phyloP scores from a whole-genome alignment of 2,113 vertebrate species.

The Coregonus clupeaformis region DNA sequence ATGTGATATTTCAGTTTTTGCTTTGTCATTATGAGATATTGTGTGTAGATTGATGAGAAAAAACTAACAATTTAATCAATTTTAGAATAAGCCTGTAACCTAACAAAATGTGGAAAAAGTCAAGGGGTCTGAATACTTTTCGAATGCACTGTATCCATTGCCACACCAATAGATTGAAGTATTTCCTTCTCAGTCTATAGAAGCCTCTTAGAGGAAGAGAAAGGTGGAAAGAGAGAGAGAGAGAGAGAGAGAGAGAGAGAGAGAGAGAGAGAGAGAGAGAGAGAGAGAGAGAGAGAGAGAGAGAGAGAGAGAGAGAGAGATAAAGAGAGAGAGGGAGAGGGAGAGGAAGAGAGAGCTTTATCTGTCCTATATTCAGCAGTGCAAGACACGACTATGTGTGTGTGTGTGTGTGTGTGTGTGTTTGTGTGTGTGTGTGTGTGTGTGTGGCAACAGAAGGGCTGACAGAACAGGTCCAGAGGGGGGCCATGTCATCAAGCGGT shows the following conservation, averaged over 20 bases:
- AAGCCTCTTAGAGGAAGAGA: not conserved
- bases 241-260: not conserved
- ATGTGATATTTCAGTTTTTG: too few relatives aligned
- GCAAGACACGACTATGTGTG: not conserved
- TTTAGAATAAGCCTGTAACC: too few relatives aligned
- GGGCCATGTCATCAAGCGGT: conserved; percentile 68
- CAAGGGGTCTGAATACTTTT: too few relatives aligned
- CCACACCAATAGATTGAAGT: too few relatives aligned
- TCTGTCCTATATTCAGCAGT: conserved; percentile 2
- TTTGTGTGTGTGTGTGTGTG: conserved; percentile 20
- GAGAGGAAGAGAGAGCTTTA: not conserved
- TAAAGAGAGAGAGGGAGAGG: conserved; percentile 4
- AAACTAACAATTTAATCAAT: too few relatives aligned
- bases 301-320: not conserved
- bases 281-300: not conserved
- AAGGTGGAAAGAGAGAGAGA: not conserved
- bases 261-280: conserved; percentile 4
- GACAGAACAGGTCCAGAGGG: conserved; percentile 62
- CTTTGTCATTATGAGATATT: too few relatives aligned
- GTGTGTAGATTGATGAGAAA: too few relatives aligned
- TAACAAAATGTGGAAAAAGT: too few relatives aligned
- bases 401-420: conserved; percentile 10
- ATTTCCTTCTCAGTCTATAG: too few relatives aligned
- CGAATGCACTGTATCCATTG: too few relatives aligned
- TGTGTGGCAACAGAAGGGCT: conserved; percentile 59